A percentile compares a stretch with the other conserved stretches of the same genome.
These are phyloP conservation scores for Thunnus thynnus DNA, from an alignment of 2,113 vertebrate genomes.

Conservation along the genomic window DNA sequence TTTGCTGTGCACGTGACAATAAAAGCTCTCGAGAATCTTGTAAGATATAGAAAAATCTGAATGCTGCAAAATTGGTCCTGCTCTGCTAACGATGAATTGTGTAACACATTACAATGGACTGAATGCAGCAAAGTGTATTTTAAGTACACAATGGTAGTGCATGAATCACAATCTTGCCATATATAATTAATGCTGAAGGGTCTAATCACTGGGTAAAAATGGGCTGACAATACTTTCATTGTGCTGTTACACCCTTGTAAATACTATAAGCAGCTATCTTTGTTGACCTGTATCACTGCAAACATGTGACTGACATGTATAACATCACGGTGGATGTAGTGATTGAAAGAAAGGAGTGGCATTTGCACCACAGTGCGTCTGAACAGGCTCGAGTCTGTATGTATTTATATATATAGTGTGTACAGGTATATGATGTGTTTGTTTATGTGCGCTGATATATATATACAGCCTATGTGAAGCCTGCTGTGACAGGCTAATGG, in stretches of 20 bases:
- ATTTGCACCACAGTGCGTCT: too few species aligned
- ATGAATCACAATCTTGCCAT: constrained; percentile 17
- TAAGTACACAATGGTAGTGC: not conserved
- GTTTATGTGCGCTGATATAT: not conserved
- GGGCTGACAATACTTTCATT: constrained; percentile 13
- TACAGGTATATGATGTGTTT: not conserved
- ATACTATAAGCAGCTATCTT: constrained; percentile 19
- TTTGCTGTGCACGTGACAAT: too few species aligned
- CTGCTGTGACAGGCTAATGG: constrained; percentile 48
- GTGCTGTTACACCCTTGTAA: constrained; percentile 10
- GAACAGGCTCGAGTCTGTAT: constrained; percentile 3
- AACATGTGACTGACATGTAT: not conserved
- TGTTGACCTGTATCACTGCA: not conserved
- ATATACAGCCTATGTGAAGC: not conserved
- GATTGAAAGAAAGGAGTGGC: constrained; percentile 10
- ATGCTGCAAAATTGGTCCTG: not conserved
- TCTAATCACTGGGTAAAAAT: constrained; percentile 38
- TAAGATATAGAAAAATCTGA: not conserved
- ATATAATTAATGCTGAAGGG: constrained; percentile 25
- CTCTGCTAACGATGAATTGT: constrained; percentile 1
- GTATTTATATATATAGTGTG: not conserved
- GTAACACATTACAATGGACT: not conserved
- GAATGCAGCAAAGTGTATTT: constrained; percentile 13
- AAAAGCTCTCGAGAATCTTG: not conserved
- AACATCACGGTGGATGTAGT: not conserved